phyloP scores from a whole-genome alignment of 2,113 vertebrate genomes.

The Zingel zingel region DNA sequence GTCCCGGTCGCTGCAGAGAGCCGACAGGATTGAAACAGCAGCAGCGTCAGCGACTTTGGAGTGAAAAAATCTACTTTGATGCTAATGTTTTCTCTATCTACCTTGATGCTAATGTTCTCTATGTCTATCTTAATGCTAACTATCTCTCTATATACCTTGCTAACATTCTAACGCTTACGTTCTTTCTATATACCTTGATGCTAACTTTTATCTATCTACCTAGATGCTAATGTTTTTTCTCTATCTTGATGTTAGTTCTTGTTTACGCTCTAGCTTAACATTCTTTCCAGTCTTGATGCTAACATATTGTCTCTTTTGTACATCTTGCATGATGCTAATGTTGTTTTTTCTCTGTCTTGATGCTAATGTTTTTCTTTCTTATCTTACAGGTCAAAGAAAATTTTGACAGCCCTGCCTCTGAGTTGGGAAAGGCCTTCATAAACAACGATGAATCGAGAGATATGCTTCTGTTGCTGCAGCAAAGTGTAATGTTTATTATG shows the following conservation, averaged over 20 bases:
- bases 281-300: neutral
- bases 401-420: accelerated
- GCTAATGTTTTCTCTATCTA: neutral
- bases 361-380: neutral
- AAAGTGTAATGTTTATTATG: slow-evolving; percentile 15
- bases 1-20: no score
- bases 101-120: neutral
- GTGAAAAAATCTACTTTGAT: no score
- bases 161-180: neutral
- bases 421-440: neutral
- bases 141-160: neutral
- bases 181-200: no score
- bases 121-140: no score
- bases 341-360: neutral
- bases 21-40: no score
- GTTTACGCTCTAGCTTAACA: neutral
- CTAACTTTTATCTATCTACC: neutral
- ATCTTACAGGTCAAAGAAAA: accelerated
- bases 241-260: neutral
- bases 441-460: accelerated
- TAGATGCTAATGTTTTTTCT: no score
- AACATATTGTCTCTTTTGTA: neutral
- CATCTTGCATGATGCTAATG: neutral
- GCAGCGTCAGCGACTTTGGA: no score
- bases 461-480: accelerated